Evolutionary conservation across 2,888 invertebrate genomes (phyloP).

Genomic region (Cephus pulcher): DNA sequence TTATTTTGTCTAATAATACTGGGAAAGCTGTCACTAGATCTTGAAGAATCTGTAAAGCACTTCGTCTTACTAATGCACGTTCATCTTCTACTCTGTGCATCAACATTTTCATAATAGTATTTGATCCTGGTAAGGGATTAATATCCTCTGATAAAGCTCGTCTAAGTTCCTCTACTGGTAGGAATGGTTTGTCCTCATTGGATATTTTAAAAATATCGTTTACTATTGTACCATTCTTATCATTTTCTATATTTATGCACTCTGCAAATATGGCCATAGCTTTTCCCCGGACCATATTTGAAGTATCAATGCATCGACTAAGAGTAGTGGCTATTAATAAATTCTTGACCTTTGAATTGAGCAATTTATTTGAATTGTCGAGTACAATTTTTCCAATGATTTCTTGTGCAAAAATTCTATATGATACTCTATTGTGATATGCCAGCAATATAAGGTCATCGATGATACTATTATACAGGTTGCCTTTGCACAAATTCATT

Average conservation of each 20-base stretch:
- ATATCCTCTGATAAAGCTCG: constrained; percentile 22
- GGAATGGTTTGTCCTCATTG: constrained; percentile 36
- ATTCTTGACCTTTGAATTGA: constrained; percentile 27
- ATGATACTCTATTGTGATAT: constrained; percentile 64
- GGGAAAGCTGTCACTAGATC: constrained; percentile 45
- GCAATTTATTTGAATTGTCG: constrained; percentile 30
- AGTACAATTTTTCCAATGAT: constrained; percentile 65
- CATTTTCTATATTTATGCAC: constrained; percentile 58
- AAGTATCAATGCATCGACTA: constrained; percentile 70
- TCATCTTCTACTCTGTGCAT: constrained; percentile 67
- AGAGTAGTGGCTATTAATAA: constrained; percentile 68
- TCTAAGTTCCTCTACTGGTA: constrained; percentile 37
- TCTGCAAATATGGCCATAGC: constrained; percentile 72
- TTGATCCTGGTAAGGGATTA: constrained; percentile 55
- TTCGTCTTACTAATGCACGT: constrained; percentile 69
- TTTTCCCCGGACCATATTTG: constrained; percentile 73
- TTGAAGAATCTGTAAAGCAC: constrained; percentile 49
- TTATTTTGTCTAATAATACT: constrained; percentile 29
- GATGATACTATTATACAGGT: constrained; percentile 33
- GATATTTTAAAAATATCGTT: constrained; percentile 36
- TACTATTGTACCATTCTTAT: constrained; percentile 24
- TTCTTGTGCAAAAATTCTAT: constrained; percentile 69
- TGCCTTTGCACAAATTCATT: constrained; percentile 42
- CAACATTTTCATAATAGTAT: constrained; percentile 61
- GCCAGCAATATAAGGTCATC: constrained; percentile 47